phyloP scores from a whole-genome alignment of 2,797 vertebrate species.

The Coendou prehensilis region DNA sequence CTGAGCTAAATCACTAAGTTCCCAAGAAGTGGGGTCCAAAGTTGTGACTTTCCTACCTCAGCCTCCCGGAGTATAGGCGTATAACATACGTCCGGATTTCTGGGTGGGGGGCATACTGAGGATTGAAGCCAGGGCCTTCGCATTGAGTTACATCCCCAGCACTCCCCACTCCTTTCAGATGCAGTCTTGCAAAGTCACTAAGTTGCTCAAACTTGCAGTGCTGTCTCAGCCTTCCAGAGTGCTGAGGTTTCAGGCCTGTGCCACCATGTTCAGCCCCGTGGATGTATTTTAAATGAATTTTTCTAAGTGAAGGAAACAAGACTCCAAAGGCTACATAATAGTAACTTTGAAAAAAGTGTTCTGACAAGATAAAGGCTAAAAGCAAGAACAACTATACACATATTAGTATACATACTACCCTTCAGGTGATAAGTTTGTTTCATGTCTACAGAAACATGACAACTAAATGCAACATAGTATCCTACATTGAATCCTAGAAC shows the following conservation, averaged over 20 bases:
- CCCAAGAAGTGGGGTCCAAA: no score
- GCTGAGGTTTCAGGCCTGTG: neutral
- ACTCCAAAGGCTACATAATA: neutral
- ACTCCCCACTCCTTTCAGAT: neutral
- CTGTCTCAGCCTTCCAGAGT: neutral
- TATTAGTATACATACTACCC: neutral
- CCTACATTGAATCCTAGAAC: neutral
- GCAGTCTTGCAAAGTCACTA: neutral
- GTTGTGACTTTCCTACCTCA: no score
- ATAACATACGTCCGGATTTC: no score
- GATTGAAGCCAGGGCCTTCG: neutral
- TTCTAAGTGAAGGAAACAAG: conserved; percentile 47
- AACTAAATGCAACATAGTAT: neutral
- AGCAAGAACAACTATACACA: neutral
- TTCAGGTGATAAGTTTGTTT: neutral
- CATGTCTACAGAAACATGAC: neutral
- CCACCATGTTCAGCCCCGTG: neutral
- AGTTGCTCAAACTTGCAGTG: neutral
- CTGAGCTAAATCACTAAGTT: neutral
- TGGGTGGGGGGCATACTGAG: neutral
- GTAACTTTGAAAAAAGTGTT: neutral
- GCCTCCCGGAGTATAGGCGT: neutral
- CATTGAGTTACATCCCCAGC: neutral
- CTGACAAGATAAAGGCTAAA: neutral
- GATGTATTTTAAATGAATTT: neutral